These are phyloP conservation scores for Podarcis lilfordi DNA, from an alignment of 2,797 vertebrate species.

Conservation along the genomic window DNA sequence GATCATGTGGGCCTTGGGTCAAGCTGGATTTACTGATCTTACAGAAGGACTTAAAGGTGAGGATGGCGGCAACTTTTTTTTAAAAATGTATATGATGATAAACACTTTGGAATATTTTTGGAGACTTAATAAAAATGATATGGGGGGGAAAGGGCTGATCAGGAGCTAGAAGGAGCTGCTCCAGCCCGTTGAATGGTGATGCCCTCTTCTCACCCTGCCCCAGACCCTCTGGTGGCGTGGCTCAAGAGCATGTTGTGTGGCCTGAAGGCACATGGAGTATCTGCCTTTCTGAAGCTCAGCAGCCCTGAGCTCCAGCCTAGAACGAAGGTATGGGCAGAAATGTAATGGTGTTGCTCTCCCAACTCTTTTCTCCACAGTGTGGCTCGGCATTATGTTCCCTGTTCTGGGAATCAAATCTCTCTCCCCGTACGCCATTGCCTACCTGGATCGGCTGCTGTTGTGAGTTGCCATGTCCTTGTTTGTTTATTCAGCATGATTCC, in stretches of 20 bases:
- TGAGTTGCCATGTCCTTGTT: slow-evolving; percentile 75
- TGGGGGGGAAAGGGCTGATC: no score
- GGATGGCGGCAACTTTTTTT: neutral
- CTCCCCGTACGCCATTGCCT: slow-evolving; percentile 90
- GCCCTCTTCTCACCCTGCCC: neutral
- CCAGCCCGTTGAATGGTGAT: neutral
- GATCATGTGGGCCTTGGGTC: slow-evolving; percentile 95
- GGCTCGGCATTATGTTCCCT: slow-evolving; percentile 95
- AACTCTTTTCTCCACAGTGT: slow-evolving; percentile 81
- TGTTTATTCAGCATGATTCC: neutral
- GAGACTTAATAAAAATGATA: no score
- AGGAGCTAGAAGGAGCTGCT: neutral
- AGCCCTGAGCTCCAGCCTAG: no score
- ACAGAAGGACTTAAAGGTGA: slow-evolving; percentile 92
- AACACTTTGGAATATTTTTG: no score
- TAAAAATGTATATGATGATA: no score
- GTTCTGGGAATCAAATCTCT: slow-evolving; percentile 92
- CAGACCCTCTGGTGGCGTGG: no score
- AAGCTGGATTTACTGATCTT: slow-evolving; percentile 90
- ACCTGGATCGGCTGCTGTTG: slow-evolving; percentile 92
- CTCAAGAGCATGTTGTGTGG: neutral
- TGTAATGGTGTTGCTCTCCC: neutral
- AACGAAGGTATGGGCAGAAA: neutral
- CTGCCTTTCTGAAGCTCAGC: neutral
- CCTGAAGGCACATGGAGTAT: neutral